Evolutionary conservation across 2,797 vertebrate genomes (phyloP).

Genomic region (Yasuhikotakia modesta): DNA sequence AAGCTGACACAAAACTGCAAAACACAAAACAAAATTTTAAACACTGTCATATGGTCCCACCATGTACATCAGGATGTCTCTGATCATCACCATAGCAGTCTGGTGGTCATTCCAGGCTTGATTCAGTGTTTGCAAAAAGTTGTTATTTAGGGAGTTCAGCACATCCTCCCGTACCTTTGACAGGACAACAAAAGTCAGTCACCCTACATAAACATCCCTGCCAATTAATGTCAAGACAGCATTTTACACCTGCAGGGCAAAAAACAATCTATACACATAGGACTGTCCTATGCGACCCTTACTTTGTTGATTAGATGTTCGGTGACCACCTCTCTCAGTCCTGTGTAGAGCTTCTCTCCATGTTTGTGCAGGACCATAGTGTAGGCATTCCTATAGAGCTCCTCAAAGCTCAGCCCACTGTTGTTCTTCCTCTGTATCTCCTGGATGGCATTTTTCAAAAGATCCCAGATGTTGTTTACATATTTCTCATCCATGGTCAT

Average conservation of each 20-base stretch:
- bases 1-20: not conserved
- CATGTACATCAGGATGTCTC: slow-evolving; percentile 98
- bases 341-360: slow-evolving; percentile 97
- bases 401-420: slow-evolving; percentile 98
- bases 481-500: slow-evolving; percentile 87
- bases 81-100: slow-evolving; percentile 96
- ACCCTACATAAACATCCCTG: not conserved
- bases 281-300: slow-evolving; percentile 65
- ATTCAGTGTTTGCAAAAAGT: slow-evolving; percentile 94
- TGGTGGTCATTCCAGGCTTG: slow-evolving; percentile 98
- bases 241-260: not conserved
- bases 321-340: slow-evolving; percentile 95
- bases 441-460: slow-evolving; percentile 98
- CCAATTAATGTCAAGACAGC: not conserved
- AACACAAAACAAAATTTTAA: not conserved
- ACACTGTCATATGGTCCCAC: slow-evolving; percentile 60
- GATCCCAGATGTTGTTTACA: slow-evolving; percentile 91
- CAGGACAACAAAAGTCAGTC: slow-evolving; percentile 8
- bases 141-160: slow-evolving; percentile 93
- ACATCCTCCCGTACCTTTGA: slow-evolving; percentile 91
- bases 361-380: slow-evolving; percentile 99
- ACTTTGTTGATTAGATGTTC: slow-evolving; percentile 99
- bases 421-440: slow-evolving; percentile 99
- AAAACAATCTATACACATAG: not conserved
- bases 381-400: slow-evolving; percentile 98